Percentiles rank a stretch among this genome's conserved stretches.
Conservation (phyloP, 2,888 invertebrate genomes). For the Sphecodes monilicornis region DNA sequence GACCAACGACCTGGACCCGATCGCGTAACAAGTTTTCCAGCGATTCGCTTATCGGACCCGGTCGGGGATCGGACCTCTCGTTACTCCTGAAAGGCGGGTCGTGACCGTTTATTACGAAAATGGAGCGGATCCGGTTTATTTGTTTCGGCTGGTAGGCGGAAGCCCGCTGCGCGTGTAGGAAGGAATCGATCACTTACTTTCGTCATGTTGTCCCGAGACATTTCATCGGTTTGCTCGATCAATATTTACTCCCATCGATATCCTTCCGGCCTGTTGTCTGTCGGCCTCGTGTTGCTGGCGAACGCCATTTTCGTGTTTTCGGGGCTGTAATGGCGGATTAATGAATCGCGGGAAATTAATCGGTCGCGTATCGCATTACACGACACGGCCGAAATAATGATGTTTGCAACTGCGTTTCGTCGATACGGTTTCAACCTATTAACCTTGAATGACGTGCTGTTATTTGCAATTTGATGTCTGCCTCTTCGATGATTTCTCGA, state of each 20-base stretch:
- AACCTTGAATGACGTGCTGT: not conserved
- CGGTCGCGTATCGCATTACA: not conserved
- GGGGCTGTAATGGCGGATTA: not conserved
- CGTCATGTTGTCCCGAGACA: not conserved
- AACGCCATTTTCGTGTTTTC: not conserved
- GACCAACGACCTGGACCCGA: not conserved
- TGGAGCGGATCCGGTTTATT: conserved; percentile 7
- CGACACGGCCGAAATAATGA: not conserved
- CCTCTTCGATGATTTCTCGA: not conserved
- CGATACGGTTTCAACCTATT: not conserved
- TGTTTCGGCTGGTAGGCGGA: not conserved
- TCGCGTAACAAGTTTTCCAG: conserved; percentile 3
- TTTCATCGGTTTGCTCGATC: conserved; percentile 31
- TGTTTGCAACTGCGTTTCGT: not conserved
- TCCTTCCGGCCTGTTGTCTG: not conserved
- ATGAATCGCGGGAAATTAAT: conserved; percentile 7
- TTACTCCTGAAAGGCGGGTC: not conserved
- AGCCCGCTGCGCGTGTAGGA: not conserved
- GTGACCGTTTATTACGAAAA: conserved; percentile 4
- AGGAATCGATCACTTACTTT: conserved; percentile 32
- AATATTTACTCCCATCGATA: conserved; percentile 39
- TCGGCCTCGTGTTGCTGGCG: not conserved
- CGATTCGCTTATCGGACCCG: not conserved
- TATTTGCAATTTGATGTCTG: not conserved
- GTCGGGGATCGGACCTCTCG: not conserved